Evolutionary conservation across 2,113 vertebrate species (phyloP), one percentile per base, ranked within the genome.

Genomic region (Syngnathus typhle): DNA sequence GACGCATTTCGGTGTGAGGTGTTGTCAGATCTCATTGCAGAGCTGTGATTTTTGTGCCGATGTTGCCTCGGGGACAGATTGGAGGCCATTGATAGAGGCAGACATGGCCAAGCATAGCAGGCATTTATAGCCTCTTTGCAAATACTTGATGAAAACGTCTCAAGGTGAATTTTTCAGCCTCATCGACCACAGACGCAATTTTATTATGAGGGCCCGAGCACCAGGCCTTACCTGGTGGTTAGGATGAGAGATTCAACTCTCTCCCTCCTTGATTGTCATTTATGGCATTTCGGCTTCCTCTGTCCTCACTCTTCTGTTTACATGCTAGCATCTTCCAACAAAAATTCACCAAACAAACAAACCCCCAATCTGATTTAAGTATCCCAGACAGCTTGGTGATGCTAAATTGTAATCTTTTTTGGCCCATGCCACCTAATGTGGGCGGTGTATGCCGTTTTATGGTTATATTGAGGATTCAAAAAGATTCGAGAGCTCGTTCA

Each of bases 61-160:
- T 83, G 68, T 83, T 64, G 74, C 82, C 82, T 58, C 11, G 47
- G 80, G 75, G 66, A 82, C 56, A 67, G 21, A 77, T 65, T 56
- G 65, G 68, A 74, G 37, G 67, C 59, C 70, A 69, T 38, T 68
- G 74, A 80, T 55, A 64, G 51, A 64, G 47, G 58, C 52, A 60
- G 70, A 68, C 65, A 73, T 80, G 62, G 60, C 72, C 38, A 68
- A 68, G 79, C 68, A 69, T 67, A 63, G 16, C n/a, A 56, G 70
- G 70, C 76, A 74, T 62, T 88, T 87, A 81, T 64, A 75, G 81
- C 71, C 75, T 76, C 61, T 78, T 71, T 71, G 77, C 68, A 69
- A 87, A 82, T 69, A 79, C 66, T 72, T 73, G 67, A 76, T 83
- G 72, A 81, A 84, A 82, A 69, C 56, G 13, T 43, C 60, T 21